Conservation (phyloP, 2,113 vertebrate genomes). For the Stercorarius parasiticus region DNA sequence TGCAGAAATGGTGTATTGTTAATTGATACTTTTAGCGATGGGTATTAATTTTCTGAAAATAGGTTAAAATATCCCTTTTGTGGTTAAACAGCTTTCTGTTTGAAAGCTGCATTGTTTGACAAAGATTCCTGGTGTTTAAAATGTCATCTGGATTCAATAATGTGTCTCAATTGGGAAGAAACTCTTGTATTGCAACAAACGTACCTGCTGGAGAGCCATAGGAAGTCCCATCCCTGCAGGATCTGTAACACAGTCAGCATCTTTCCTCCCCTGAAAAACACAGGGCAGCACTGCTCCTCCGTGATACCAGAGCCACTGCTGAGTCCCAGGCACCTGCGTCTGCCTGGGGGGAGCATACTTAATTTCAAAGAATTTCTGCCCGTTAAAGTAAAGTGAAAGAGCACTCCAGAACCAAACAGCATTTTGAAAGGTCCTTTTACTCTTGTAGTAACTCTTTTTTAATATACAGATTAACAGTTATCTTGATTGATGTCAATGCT, state of each 20-base stretch:
- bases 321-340: slow-evolving; percentile 27
- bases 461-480: accelerated
- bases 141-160: slow-evolving; percentile 51
- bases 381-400: not conserved
- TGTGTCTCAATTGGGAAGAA: not conserved
- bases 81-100: not conserved
- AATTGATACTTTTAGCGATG: not conserved
- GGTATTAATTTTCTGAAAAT: not conserved
- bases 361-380: not conserved
- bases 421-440: not conserved
- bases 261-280: not conserved
- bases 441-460: not conserved
- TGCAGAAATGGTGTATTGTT: not conserved
- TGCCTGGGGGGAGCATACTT: not conserved
- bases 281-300: not conserved
- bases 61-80: not conserved
- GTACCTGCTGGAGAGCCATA: not conserved
- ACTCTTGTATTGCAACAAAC: not conserved
- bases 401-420: not conserved
- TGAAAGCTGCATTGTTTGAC: not conserved
- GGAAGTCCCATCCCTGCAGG: slow-evolving; percentile 50
- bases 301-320: slow-evolving; percentile 18
- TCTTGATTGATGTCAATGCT: not conserved
- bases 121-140: slow-evolving; percentile 9
- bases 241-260: slow-evolving; percentile 5